Conservation (phyloP, 2,888 invertebrate species). For the Phania funesta region DNA sequence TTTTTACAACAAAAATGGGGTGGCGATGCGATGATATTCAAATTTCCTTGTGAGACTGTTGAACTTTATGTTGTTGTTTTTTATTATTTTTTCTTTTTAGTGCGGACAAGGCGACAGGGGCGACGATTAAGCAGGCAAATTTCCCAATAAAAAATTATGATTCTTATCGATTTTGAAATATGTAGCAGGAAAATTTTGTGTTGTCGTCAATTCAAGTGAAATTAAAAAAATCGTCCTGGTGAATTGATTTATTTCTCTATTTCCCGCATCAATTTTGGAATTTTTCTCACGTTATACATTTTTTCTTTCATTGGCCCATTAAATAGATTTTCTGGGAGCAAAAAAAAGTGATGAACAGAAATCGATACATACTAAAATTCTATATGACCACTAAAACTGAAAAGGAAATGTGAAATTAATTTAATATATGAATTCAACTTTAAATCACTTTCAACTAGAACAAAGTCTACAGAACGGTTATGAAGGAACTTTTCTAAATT, state of each 20-base stretch:
- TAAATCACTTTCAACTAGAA: not conserved
- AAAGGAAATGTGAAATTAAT: constrained; percentile 43
- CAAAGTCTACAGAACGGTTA: not conserved
- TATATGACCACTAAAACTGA: constrained; percentile 62
- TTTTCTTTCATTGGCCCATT: constrained; percentile 57
- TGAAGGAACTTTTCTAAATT: not conserved
- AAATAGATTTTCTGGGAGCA: constrained; percentile 42
- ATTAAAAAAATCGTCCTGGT: constrained; percentile 26
- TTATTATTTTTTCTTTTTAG: not conserved
- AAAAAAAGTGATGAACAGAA: constrained; percentile 59
- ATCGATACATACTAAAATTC: constrained; percentile 63
- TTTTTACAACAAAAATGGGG: constrained; percentile 37
- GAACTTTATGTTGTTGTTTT: not conserved
- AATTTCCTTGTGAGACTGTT: constrained; percentile 18
- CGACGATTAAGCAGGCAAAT: constrained; percentile 6
- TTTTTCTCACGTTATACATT: constrained; percentile 58
- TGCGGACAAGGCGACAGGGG: constrained; percentile 1
- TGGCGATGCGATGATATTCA: constrained; percentile 54
- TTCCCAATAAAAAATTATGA: not conserved
- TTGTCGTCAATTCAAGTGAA: constrained; percentile 13
- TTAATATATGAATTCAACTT: not conserved
- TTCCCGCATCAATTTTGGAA: constrained; percentile 38
- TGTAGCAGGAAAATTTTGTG: not conserved
- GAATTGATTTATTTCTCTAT: constrained; percentile 28
- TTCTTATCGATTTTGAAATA: constrained; percentile 57